phyloP scores from a whole-genome alignment of 2,888 invertebrate species.

The Ypsolopha sequella region DNA sequence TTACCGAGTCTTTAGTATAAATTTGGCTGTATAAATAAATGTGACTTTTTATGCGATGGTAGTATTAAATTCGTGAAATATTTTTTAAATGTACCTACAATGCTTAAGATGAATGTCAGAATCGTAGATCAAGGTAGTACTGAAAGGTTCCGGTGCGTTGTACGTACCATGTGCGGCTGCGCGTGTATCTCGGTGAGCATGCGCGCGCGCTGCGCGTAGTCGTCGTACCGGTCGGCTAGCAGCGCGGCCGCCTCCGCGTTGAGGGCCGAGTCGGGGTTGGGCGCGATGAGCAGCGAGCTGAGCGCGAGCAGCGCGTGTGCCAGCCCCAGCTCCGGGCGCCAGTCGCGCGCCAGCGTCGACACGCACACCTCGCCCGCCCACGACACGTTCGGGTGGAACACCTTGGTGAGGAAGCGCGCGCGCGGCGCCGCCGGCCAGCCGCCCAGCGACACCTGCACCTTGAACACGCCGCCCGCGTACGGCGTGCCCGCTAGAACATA shows the following conservation, averaged over 20 bases:
- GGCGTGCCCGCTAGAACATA: constrained; percentile 84
- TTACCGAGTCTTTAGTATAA: too few relatives aligned
- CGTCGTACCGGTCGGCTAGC: constrained; percentile 91
- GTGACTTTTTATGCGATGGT: too few relatives aligned
- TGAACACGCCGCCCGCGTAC: constrained; percentile 89
- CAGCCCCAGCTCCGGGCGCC: constrained; percentile 96
- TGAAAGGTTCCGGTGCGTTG: too few relatives aligned
- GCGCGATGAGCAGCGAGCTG: constrained; percentile 95
- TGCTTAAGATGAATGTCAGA: too few relatives aligned
- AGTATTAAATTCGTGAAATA: too few relatives aligned
- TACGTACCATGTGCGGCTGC: constrained; percentile 36
- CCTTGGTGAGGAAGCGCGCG: constrained; percentile 93
- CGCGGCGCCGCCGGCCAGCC: constrained; percentile 94
- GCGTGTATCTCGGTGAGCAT: constrained; percentile 61
- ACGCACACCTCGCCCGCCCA: constrained; percentile 96
- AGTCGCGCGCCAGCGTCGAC: constrained; percentile 95
- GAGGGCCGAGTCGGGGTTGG: constrained; percentile 96
- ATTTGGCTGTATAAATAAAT: too few relatives aligned
- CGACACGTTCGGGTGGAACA: constrained; percentile 98
- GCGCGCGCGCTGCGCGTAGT: constrained; percentile 77
- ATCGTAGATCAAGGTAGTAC: too few relatives aligned
- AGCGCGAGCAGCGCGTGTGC: constrained; percentile 94
- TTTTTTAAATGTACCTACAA: too few relatives aligned
- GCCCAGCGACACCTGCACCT: constrained; percentile 89
- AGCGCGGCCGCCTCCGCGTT: constrained; percentile 97